Evolutionary conservation across 2,113 vertebrate species (phyloP).

Genomic region (Phaetusa simplex): DNA sequence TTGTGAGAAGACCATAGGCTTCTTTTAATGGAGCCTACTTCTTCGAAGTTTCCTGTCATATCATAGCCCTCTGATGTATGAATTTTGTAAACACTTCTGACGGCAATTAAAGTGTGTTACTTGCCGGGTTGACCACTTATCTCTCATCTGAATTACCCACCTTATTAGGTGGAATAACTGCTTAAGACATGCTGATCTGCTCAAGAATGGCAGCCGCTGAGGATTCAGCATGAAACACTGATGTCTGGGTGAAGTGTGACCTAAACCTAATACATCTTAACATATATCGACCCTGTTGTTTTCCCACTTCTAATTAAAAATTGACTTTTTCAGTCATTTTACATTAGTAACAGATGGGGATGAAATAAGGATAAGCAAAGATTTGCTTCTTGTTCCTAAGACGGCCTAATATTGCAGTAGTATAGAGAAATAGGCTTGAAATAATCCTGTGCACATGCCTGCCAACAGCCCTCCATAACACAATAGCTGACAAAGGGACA

Average conservation of each 20-base stretch:
- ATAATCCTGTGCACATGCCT: not conserved
- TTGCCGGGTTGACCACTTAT: not conserved
- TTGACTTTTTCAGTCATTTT: conserved; percentile 54
- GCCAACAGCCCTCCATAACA: not conserved
- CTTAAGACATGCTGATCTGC: not conserved
- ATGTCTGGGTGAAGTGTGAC: not conserved
- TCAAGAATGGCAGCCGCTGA: not conserved
- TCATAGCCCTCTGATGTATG: not conserved
- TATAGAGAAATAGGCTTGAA: not conserved
- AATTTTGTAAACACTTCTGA: conserved; percentile 3
- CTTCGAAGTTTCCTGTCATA: not conserved
- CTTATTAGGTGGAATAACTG: conserved; percentile 40
- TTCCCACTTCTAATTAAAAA: conserved; percentile 70
- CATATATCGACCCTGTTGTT: conserved; percentile 22
- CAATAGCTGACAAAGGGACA: not conserved
- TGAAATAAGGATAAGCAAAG: not conserved
- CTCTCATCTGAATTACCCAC: conserved; percentile 22
- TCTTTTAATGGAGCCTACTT: not conserved
- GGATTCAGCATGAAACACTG: not conserved
- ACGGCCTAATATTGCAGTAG: not conserved
- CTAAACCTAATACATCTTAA: not conserved
- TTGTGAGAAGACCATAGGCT: not conserved
- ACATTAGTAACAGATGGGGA: conserved; percentile 27
- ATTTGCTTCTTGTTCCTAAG: not conserved
- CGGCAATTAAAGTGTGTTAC: not conserved